A percentile compares a stretch with the other conserved stretches of the same genome.
phyloP scores from a whole-genome alignment of 2,888 invertebrate species.

The Trissolcus japonicus region DNA sequence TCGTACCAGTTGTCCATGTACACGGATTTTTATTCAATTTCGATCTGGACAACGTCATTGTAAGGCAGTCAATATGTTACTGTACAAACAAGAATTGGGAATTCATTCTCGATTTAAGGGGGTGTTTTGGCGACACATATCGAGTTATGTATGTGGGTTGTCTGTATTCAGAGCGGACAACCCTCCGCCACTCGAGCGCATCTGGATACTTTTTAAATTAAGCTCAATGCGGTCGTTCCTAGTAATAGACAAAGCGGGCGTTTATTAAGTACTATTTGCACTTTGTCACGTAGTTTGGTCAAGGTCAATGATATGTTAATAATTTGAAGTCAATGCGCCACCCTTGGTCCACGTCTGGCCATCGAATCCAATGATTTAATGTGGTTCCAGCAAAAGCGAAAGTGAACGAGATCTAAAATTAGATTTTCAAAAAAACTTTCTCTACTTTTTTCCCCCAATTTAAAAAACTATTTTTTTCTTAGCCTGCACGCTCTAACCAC shows the following conservation, averaged over 20 bases:
- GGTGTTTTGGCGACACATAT: constrained; percentile 34
- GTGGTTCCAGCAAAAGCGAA: too few species aligned
- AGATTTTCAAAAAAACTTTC: too few species aligned
- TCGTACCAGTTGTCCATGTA: constrained; percentile 19
- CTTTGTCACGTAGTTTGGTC: constrained; percentile 31
- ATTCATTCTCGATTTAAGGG: constrained; percentile 31
- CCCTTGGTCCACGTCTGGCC: too few species aligned
- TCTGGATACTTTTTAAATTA: constrained; percentile 48
- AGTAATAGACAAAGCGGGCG: constrained; percentile 29
- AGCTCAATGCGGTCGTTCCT: constrained; percentile 19
- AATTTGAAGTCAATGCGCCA: constrained; percentile 26
- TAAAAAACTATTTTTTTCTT: too few species aligned
- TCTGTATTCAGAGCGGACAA: constrained; percentile 20
- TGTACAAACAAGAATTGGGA: constrained; percentile 28
- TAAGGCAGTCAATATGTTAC: constrained; percentile 41
- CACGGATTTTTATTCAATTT: constrained; percentile 31
- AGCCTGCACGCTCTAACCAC: too few species aligned
- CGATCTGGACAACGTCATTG: constrained; percentile 33
- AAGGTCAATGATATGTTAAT: constrained; percentile 27
- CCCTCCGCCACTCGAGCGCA: constrained; percentile 22
- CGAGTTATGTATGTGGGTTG: constrained; percentile 36
- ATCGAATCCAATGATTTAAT: too few species aligned
- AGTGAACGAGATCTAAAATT: too few species aligned
- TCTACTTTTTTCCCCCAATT: too few species aligned
- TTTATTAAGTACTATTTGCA: constrained; percentile 47